These are phyloP conservation scores for Cephus pulcher DNA, from an alignment of 2,888 invertebrate genomes.

Conservation along the genomic window DNA sequence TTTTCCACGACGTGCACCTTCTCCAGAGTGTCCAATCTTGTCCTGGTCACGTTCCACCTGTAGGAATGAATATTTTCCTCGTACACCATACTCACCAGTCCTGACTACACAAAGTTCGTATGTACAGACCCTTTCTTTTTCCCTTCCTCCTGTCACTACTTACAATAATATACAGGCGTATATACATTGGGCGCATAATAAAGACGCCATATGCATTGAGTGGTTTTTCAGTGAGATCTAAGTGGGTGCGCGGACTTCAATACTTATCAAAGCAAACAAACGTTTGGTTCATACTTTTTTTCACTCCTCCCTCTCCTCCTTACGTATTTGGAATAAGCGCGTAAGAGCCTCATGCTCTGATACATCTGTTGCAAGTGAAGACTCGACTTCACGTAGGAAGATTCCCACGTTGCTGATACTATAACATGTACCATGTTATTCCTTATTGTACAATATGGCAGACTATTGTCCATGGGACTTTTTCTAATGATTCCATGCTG, in stretches of 20 bases:
- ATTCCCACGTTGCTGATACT: background rate
- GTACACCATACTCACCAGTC: background rate
- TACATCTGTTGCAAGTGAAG: background rate
- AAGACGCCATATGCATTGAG: conserved; percentile 37
- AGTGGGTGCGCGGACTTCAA: conserved; percentile 38
- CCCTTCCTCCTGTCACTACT: background rate
- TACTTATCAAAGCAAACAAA: conserved; percentile 56
- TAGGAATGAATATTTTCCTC: background rate
- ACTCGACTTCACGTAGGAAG: background rate
- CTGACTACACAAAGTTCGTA: background rate
- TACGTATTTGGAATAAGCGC: conserved; percentile 19
- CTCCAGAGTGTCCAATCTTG: conserved; percentile 1
- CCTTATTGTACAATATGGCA: background rate
- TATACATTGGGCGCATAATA: conserved; percentile 27
- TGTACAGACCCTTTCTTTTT: background rate
- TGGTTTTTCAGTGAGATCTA: conserved; percentile 37
- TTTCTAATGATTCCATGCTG: background rate
- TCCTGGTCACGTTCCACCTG: background rate
- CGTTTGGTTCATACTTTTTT: conserved; percentile 38
- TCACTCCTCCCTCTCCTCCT: conserved; percentile 10
- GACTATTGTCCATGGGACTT: background rate
- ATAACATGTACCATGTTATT: background rate
- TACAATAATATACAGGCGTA: conserved; percentile 13
- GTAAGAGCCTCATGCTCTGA: conserved; percentile 28
- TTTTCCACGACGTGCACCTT: conserved; percentile 63